These are phyloP conservation scores for Empidonax alnorum DNA, from an alignment of 2,113 vertebrate species.

Conservation along the genomic window DNA sequence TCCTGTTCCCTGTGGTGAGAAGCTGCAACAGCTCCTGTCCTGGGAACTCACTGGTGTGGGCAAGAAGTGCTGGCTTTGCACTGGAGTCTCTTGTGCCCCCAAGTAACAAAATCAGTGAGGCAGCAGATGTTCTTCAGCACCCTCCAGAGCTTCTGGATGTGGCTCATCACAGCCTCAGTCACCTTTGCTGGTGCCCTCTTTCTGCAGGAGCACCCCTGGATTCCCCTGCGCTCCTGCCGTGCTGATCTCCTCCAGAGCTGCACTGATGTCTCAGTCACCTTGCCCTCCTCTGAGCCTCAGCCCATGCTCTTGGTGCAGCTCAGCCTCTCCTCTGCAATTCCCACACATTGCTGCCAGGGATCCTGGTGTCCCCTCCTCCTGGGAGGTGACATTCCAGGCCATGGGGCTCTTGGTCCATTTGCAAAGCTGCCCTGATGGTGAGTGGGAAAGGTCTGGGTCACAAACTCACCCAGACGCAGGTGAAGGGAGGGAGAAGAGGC, in stretches of 20 bases:
- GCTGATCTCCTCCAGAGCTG: rapidly evolving
- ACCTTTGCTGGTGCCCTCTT: background rate
- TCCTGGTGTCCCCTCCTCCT: background rate
- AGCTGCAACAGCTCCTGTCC: background rate
- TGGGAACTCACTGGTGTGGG: background rate
- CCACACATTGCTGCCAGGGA: rapidly evolving
- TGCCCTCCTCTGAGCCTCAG: background rate
- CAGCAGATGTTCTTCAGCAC: background rate
- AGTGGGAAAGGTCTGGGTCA: background rate
- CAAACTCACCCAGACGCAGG: rapidly evolving
- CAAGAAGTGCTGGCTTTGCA: background rate
- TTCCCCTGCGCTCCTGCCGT: no score
- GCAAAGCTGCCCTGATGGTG: background rate
- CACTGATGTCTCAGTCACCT: rapidly evolving
- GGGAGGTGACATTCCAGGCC: background rate
- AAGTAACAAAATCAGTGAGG: background rate
- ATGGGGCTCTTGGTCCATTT: background rate
- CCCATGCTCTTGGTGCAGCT: rapidly evolving
- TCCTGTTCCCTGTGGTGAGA: background rate
- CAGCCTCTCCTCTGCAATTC: background rate
- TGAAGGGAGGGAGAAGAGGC: background rate
- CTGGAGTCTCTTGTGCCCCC: background rate
- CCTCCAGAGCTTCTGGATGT: background rate
- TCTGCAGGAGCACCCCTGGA: background rate
- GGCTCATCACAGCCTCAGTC: background rate